phyloP scores from a whole-genome alignment of 2,888 invertebrate genomes.

The Dromius quadrimaculatus region DNA sequence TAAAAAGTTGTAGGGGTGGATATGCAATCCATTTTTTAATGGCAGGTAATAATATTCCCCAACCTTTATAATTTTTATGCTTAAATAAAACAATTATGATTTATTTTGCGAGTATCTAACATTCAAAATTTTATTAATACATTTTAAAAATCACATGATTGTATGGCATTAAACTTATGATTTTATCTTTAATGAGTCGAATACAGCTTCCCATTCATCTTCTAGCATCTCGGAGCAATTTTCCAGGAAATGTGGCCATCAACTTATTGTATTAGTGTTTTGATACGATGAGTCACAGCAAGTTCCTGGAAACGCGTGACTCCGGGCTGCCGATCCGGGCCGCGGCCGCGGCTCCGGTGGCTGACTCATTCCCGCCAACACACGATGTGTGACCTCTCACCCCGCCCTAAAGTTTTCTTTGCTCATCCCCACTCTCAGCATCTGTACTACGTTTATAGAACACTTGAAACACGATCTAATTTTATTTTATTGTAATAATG shows the following conservation, averaged over 20 bases:
- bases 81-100: no score
- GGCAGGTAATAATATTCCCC: no score
- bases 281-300: constrained; percentile 33
- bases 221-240: neutral
- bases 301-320: constrained; percentile 49
- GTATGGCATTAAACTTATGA: no score
- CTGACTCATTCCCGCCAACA: constrained; percentile 51
- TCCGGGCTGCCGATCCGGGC: constrained; percentile 40
- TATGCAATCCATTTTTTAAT: no score
- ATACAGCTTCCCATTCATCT: neutral
- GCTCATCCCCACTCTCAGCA: constrained; percentile 25
- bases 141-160: no score
- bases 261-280: neutral
- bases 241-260: neutral
- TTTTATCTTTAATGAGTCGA: neutral
- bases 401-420: neutral
- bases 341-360: constrained; percentile 38
- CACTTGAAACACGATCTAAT: neutral
- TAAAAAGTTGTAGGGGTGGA: no score
- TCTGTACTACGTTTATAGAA: constrained; percentile 27
- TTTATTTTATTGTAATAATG: no score
- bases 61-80: no score
- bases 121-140: no score
- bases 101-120: no score
- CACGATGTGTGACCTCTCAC: constrained; percentile 1